Percentiles rank a stretch among this genome's conserved stretches.
Evolutionary conservation across 1,140 invertebrate genomes (phyloP).

Genomic region (Drosophila arawakana): DNA sequence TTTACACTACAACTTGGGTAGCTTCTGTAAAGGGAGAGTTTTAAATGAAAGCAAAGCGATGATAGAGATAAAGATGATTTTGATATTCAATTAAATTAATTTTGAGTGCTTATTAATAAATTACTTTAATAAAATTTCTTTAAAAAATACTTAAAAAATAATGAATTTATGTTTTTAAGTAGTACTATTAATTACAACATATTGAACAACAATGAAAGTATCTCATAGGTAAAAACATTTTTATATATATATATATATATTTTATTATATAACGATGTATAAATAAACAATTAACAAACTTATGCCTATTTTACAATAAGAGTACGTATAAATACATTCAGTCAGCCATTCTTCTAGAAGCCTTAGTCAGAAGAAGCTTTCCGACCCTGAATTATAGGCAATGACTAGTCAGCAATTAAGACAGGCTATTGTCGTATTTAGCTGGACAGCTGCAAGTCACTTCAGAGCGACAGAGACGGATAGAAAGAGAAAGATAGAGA

Average conservation of each 20-base stretch:
- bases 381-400: constrained; percentile 34
- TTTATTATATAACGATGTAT: too few relatives aligned
- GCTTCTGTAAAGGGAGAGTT: not conserved
- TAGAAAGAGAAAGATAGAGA: not conserved
- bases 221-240: too few relatives aligned
- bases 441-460: constrained; percentile 56
- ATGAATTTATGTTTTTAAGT: too few relatives aligned
- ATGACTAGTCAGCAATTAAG: constrained; percentile 80
- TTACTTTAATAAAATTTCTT: too few relatives aligned
- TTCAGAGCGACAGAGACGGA: constrained; percentile 20
- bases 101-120: not conserved
- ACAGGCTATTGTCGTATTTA: constrained; percentile 55
- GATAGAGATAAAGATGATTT: not conserved
- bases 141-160: too few relatives aligned
- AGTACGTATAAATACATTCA: not conserved
- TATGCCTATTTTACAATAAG: too few relatives aligned
- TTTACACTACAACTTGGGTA: not conserved
- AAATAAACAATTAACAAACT: too few relatives aligned
- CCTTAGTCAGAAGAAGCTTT: not conserved
- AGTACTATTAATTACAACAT: too few relatives aligned
- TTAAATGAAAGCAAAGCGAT: not conserved
- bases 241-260: too few relatives aligned
- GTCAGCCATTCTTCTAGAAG: not conserved
- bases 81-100: not conserved
- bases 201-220: too few relatives aligned